These are phyloP conservation scores for Orcinus orca DNA, from an alignment of 2,113 vertebrate genomes.

Conservation along the genomic window DNA sequence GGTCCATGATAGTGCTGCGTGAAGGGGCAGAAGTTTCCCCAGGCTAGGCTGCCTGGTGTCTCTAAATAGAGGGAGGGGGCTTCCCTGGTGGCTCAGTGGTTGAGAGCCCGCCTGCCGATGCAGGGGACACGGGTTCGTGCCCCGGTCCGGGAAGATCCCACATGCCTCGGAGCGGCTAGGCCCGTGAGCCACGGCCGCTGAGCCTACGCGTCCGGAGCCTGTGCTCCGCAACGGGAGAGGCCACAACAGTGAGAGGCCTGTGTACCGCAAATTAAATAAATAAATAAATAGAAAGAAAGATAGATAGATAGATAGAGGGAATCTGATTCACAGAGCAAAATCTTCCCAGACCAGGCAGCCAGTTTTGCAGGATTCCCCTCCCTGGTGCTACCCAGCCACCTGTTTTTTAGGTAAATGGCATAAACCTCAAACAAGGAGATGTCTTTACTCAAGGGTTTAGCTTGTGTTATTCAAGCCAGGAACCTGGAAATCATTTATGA, in stretches of 20 bases:
- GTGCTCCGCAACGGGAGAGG: too few species aligned
- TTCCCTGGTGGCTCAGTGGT: too few species aligned
- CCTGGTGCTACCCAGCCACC: neutral
- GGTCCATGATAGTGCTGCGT: neutral
- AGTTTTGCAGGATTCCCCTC: neutral
- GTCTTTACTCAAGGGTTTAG: neutral
- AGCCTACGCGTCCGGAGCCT: too few species aligned
- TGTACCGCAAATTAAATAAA: too few species aligned
- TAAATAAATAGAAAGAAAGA: neutral
- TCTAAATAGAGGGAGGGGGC: neutral
- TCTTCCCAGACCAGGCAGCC: neutral
- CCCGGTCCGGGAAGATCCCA: too few species aligned
- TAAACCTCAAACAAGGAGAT: slow-evolving; percentile 1
- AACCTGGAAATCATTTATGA: neutral
- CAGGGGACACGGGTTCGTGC: too few species aligned
- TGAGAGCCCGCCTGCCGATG: too few species aligned
- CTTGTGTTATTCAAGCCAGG: neutral
- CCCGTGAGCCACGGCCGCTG: too few species aligned
- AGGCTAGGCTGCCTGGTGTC: neutral
- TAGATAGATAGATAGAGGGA: neutral
- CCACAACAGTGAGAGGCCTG: too few species aligned
- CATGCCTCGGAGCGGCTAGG: too few species aligned
- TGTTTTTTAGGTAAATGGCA: neutral
- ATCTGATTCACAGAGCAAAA: neutral
- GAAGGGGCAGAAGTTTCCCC: neutral